These are phyloP conservation scores for Ceratina australensis DNA, from an alignment of 1,140 invertebrate species.

Conservation along the genomic window DNA sequence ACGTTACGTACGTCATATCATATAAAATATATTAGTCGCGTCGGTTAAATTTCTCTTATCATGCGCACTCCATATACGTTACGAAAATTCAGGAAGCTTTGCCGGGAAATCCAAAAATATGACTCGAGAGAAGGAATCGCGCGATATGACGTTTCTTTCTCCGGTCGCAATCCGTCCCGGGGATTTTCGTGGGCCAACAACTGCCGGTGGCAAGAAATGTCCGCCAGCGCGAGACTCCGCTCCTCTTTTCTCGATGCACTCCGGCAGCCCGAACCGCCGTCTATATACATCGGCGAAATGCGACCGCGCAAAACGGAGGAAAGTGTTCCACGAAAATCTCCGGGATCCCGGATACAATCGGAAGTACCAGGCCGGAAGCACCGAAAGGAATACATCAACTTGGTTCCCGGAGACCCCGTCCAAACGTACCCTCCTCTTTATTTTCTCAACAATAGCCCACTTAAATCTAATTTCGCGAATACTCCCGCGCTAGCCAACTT, in stretches of 20 bases:
- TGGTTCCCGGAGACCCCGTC: slow-evolving; percentile 22
- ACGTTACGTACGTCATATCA: neutral
- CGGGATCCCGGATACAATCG: slow-evolving; percentile 43
- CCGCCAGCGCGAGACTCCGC: slow-evolving; percentile 16
- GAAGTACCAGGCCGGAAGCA: slow-evolving; percentile 40
- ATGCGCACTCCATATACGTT: neutral
- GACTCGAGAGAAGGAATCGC: slow-evolving; percentile 29
- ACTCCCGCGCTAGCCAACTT: slow-evolving; percentile 40
- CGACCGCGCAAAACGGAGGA: slow-evolving; percentile 11
- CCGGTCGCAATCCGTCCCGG: slow-evolving; percentile 37
- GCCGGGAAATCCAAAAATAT: slow-evolving; percentile 47
- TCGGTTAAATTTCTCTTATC: slow-evolving; percentile 24
- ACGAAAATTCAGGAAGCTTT: neutral
- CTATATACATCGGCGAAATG: slow-evolving; percentile 17
- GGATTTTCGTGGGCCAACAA: slow-evolving; percentile 50
- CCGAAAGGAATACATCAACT: slow-evolving; percentile 62
- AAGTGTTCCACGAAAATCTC: slow-evolving; percentile 45
- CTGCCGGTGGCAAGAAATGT: slow-evolving; percentile 49
- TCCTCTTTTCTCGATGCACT: slow-evolving; percentile 32
- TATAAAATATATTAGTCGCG: slow-evolving; percentile 10
- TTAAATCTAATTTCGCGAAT: slow-evolving; percentile 68
- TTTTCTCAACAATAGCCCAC: slow-evolving; percentile 61
- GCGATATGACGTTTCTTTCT: slow-evolving; percentile 47
- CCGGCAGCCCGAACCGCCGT: slow-evolving; percentile 13
- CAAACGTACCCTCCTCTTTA: slow-evolving; percentile 35